Evolutionary conservation across 2,797 vertebrate species (phyloP).

Genomic region (Muscicapa striata): DNA sequence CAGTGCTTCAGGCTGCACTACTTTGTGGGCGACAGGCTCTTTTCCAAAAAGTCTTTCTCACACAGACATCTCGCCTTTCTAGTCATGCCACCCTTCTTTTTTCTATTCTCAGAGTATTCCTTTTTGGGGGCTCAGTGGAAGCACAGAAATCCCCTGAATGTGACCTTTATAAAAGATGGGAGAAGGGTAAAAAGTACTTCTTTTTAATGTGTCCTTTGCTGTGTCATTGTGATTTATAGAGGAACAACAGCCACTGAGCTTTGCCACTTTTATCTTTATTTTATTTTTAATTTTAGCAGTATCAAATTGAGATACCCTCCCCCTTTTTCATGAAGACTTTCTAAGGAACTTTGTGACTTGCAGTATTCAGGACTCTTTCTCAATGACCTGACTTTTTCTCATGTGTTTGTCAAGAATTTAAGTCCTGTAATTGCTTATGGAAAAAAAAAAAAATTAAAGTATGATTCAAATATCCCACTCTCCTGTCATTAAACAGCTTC

Average conservation of each 20-base stretch:
- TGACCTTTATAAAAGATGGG: not conserved
- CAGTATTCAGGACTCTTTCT: not conserved
- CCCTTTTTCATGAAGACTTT: not conserved
- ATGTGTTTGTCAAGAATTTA: slow-evolving; percentile 12
- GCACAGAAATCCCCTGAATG: not conserved
- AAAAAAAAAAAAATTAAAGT: not conserved
- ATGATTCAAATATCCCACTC: not conserved
- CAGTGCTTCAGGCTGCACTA: slow-evolving; percentile 3
- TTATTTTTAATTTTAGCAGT: slow-evolving; percentile 17
- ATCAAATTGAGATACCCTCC: not conserved
- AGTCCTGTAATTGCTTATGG: not conserved
- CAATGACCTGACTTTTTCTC: not conserved
- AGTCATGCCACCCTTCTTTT: slow-evolving; percentile 32
- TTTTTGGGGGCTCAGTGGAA: not conserved
- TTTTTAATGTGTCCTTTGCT: not conserved
- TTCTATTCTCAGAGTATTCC: slow-evolving; percentile 32
- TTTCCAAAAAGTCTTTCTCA: slow-evolving; percentile 48
- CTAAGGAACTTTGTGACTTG: not conserved
- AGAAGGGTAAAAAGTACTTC: not conserved
- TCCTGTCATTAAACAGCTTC: not conserved
- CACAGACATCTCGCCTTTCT: not conserved
- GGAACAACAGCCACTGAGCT: not conserved
- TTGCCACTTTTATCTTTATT: not conserved
- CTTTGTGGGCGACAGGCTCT: slow-evolving; percentile 2
- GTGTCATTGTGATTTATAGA: not conserved